Evolutionary conservation across 2,797 vertebrate species (phyloP).

Genomic region (Ceyx erithaca): DNA sequence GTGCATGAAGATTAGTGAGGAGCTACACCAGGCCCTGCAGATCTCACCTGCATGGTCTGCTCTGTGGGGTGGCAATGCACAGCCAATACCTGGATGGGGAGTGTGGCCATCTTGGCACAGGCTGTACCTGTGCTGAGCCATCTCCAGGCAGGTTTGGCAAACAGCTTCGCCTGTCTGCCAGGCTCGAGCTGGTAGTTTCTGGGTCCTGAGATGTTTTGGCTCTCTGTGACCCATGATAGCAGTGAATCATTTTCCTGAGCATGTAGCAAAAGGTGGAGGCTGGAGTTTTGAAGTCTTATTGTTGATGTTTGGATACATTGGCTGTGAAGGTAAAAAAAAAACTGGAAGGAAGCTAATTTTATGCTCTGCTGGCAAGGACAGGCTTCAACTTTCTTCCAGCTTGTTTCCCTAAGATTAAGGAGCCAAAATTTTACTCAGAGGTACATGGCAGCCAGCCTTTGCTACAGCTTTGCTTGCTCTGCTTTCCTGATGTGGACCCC

Average conservation of each 20-base stretch:
- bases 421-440: background rate
- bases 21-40: background rate
- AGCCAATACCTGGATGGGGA: background rate
- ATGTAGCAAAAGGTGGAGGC: background rate
- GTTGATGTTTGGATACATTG: background rate
- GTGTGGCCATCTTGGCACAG: too few relatives aligned
- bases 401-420: background rate
- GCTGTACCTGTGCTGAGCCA: background rate
- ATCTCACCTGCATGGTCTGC: background rate
- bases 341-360: background rate
- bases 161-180: background rate
- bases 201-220: background rate
- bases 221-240: background rate
- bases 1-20: background rate
- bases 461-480: background rate
- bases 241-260: background rate
- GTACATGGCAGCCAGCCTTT: background rate
- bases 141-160: background rate
- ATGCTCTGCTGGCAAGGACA: background rate
- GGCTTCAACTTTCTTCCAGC: background rate
- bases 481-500: background rate
- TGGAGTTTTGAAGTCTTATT: background rate
- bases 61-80: accelerated
- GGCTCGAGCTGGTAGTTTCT: background rate
- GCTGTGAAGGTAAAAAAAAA: background rate